Base-by-base conservation (phyloP, 2,113 vertebrate genomes). In the Triplophysa dalaica region DNA sequence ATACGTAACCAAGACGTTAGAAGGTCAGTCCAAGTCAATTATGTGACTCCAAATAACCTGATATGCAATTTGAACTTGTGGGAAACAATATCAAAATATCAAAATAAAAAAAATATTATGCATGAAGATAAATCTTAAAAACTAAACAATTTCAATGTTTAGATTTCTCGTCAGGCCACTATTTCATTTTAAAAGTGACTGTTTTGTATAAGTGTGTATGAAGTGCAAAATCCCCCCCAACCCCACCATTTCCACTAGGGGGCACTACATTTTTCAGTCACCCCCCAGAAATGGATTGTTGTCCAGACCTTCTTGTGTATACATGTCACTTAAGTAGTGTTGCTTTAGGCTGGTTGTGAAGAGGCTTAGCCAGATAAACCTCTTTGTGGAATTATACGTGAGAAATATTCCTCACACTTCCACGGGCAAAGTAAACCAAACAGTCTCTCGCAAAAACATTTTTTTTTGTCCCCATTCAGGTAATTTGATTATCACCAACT, bases 401-500 rank as follows among this genome's bases (percentile, higher is more conserved):
- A 17, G 8, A 26, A 26, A 19, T 0, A 58, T 41, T 60, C 8
- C 33, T 38, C 11, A n/a, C 33, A 41, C 54, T 73, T 22, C 52
- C 21, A 26, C 17, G 8, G 9, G 22, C 14, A 14, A 4, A 70
- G 45, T 26, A 52, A 70, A 70, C 22, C 14, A 74, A 61, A 22
- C 7, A 41, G 24, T 56, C 9, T 54, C 43, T 11, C 9, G 43
- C 43, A 11, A 11, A 43, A 43, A 8, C 26, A 3, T 11, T 13
- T 19, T 54, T 52, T 19, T 33, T 14, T 5, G 16, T 16, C 5
- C 54, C 54, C 26, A 54, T 70, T 70, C 26, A 70, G 50, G 50
- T 24, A 24, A 62, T 75, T 75, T 73, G 50, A 72, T 72, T 72
- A 56, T 54, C 19, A 29, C 22, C 16, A 70, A 33, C 48, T 48